These are phyloP conservation scores for Sparus aurata DNA, from an alignment of 2,797 vertebrate genomes.

Conservation along the genomic window DNA sequence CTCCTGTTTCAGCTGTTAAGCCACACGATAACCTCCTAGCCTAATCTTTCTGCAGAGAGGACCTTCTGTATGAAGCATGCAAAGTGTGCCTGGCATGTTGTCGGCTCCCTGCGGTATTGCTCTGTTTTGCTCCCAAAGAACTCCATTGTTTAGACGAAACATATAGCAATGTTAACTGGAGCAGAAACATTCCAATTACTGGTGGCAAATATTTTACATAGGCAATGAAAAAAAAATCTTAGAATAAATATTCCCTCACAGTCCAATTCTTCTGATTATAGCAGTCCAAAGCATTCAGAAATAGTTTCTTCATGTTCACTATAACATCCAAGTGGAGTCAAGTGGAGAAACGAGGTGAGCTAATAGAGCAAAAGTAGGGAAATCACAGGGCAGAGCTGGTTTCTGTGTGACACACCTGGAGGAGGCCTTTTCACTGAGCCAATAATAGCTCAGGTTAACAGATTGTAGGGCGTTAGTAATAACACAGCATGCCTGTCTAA, in stretches of 20 bases:
- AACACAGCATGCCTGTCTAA: slow-evolving; percentile 39
- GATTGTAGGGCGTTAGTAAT: slow-evolving; percentile 69
- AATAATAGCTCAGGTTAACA: slow-evolving; percentile 72
- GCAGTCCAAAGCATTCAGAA: slow-evolving; percentile 12
- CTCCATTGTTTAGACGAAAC: slow-evolving; percentile 77
- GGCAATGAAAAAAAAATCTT: slow-evolving; percentile 19
- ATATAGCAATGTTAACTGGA: slow-evolving; percentile 84
- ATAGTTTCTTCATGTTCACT: slow-evolving; percentile 22
- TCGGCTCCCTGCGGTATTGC: slow-evolving; percentile 55
- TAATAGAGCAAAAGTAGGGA: slow-evolving; percentile 46
- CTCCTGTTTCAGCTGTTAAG: slow-evolving; percentile 44
- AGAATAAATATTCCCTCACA: slow-evolving; percentile 27
- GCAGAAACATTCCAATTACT: slow-evolving; percentile 85
- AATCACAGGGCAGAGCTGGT: slow-evolving; percentile 60
- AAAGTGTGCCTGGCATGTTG: slow-evolving; percentile 70
- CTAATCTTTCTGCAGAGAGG: slow-evolving; percentile 43
- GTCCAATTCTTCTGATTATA: slow-evolving; percentile 11
- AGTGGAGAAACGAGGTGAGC: slow-evolving; percentile 32
- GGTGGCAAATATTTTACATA: slow-evolving; percentile 50
- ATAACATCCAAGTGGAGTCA: slow-evolving; percentile 6
- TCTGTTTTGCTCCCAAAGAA: slow-evolving; percentile 65
- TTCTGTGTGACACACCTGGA: slow-evolving; percentile 80
- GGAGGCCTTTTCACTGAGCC: slow-evolving; percentile 69
- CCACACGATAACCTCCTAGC: slow-evolving; percentile 29
- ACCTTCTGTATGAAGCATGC: slow-evolving; percentile 66